Percentiles rank a stretch among this genome's conserved stretches.
Evolutionary conservation across 2,888 invertebrate genomes (phyloP).

Genomic region (Oxyscelio sp.): DNA sequence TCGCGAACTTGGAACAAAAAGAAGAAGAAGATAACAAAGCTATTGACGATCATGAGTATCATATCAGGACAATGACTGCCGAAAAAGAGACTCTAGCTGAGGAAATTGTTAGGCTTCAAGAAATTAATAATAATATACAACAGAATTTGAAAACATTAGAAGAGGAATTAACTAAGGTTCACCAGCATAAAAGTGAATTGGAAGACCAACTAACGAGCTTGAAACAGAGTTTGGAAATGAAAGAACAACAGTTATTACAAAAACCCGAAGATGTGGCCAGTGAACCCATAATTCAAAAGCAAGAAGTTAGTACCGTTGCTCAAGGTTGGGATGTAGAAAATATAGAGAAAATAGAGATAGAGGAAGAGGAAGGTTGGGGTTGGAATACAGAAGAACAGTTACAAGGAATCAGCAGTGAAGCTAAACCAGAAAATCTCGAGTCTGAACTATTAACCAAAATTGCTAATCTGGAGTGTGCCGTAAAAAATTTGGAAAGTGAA

Average conservation of each 20-base stretch:
- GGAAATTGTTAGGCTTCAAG: slow-evolving; percentile 73
- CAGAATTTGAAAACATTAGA: slow-evolving; percentile 72
- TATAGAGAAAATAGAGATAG: slow-evolving; percentile 83
- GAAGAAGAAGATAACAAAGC: slow-evolving; percentile 66
- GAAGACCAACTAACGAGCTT: slow-evolving; percentile 52
- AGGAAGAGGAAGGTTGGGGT: no score
- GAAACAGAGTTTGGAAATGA: slow-evolving; percentile 22
- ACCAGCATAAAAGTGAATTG: slow-evolving; percentile 67
- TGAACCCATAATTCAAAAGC: slow-evolving; percentile 33
- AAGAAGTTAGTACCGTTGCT: slow-evolving; percentile 78
- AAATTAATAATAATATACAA: slow-evolving; percentile 44
- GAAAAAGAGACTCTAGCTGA: slow-evolving; percentile 51
- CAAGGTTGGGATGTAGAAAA: slow-evolving; percentile 88
- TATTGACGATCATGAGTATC: slow-evolving; percentile 70
- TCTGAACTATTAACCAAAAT: slow-evolving; percentile 87
- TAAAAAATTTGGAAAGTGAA: slow-evolving; percentile 90
- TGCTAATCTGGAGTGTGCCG: slow-evolving; percentile 90
- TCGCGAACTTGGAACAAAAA: slow-evolving; percentile 78
- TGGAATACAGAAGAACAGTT: no score
- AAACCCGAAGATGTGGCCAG: slow-evolving; percentile 28
- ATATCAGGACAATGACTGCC: not conserved
- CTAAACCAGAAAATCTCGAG: slow-evolving; percentile 79
- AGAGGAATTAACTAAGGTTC: slow-evolving; percentile 71
- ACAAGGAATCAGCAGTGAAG: no score
- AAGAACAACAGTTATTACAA: slow-evolving; percentile 44